Conservation (phyloP, 1,140 invertebrate genomes). For the Pentalonia nigronervosa region DNA sequence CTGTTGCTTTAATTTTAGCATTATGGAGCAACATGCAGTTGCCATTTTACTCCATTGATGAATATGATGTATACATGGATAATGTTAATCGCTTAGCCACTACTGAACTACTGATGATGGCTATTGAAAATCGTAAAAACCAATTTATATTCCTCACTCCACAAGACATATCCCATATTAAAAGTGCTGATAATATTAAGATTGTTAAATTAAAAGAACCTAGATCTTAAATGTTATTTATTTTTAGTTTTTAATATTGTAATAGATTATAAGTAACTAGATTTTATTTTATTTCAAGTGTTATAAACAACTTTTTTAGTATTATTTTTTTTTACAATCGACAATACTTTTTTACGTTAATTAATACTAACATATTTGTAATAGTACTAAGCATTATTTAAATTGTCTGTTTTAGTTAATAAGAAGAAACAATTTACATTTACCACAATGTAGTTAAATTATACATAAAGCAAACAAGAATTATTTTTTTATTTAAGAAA, state of each 20-base stretch:
- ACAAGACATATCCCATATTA: slow-evolving; percentile 69
- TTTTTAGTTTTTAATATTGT: not conserved
- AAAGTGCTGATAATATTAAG: slow-evolving; percentile 61
- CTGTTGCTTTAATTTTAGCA: slow-evolving; percentile 91
- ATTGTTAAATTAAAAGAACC: slow-evolving; percentile 53
- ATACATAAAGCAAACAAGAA: not conserved
- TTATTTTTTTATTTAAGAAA: not conserved
- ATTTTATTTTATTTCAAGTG: too few relatives aligned
- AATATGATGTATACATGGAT: slow-evolving; percentile 98
- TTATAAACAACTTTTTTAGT: too few relatives aligned
- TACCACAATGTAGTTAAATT: not conserved
- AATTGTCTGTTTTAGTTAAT: not conserved
- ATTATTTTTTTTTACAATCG: not conserved
- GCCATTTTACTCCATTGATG: slow-evolving; percentile 95
- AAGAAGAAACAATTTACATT: not conserved
- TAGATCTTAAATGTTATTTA: slow-evolving; percentile 20
- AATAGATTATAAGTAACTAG: not conserved
- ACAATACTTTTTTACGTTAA: not conserved
- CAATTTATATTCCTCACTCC: slow-evolving; percentile 83
- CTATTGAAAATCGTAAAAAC: slow-evolving; percentile 68
- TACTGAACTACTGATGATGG: slow-evolving; percentile 67
- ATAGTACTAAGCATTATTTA: not conserved
- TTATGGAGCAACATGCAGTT: slow-evolving; percentile 90
- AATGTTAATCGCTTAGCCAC: slow-evolving; percentile 51
- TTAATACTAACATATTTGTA: not conserved